phyloP scores from a whole-genome alignment of 2,888 invertebrate genomes.

The Eudemis profundana region DNA sequence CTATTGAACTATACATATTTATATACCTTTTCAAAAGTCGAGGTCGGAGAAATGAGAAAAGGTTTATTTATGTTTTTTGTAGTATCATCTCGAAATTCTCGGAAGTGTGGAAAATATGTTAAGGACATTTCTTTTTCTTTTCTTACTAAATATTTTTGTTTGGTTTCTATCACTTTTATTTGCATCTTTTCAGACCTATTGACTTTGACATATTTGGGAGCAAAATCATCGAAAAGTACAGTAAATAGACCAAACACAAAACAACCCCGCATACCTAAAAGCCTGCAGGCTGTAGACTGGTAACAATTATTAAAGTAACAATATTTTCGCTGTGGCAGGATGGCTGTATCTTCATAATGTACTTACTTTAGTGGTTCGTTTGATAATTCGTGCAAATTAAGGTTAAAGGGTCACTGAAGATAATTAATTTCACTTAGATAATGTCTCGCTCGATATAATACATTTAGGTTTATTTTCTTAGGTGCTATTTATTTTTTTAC shows the following conservation, averaged over 20 bases:
- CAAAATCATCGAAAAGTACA: conserved; percentile 5
- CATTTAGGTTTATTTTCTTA: no score
- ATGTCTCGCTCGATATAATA: no score
- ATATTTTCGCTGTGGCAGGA: conserved; percentile 1
- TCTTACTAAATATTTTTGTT: neutral
- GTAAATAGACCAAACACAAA: no score
- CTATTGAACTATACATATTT: conserved; percentile 8
- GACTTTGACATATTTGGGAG: no score
- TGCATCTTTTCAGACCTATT: neutral
- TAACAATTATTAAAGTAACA: neutral
- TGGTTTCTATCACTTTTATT: no score
- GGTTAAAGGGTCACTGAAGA: no score
- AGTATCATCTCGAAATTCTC: neutral
- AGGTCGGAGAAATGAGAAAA: neutral
- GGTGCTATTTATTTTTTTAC: no score
- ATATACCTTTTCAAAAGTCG: neutral
- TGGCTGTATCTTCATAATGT: neutral
- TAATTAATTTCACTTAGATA: no score
- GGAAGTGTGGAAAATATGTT: no score
- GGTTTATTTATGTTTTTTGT: neutral
- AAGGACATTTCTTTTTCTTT: neutral
- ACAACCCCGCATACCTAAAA: conserved; percentile 20
- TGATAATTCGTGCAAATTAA: neutral
- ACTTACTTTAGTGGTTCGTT: neutral
- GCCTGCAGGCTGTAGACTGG: conserved; percentile 23